A percentile compares a stretch with the other conserved stretches of the same genome.
phyloP scores from a whole-genome alignment of 2,888 invertebrate species.

The Epinotia bilunana region DNA sequence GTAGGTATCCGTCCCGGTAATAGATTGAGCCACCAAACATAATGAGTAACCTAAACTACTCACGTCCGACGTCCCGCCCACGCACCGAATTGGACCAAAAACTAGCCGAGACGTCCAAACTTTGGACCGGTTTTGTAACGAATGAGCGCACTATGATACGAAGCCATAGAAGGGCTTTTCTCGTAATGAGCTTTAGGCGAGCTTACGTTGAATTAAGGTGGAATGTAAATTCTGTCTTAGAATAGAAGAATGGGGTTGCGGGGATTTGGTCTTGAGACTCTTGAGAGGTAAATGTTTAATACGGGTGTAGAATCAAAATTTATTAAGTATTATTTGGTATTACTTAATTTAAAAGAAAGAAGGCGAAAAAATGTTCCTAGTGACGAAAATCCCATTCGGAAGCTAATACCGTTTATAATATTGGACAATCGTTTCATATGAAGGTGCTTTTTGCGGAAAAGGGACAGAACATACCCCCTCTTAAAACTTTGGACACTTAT shows the following conservation, averaged over 20 bases:
- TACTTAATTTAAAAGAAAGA: too few species aligned
- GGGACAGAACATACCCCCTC: too few species aligned
- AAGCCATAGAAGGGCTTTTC: conserved; percentile 2
- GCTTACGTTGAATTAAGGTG: neutral
- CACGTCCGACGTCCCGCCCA: neutral
- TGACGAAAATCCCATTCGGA: too few species aligned
- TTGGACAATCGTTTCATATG: too few species aligned
- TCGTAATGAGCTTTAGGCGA: conserved; percentile 1
- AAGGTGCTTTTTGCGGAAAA: too few species aligned
- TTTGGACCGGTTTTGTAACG: conserved; percentile 42
- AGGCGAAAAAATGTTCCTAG: too few species aligned
- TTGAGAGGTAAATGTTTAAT: too few species aligned
- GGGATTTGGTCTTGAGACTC: too few species aligned
- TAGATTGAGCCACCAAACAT: conserved; percentile 8
- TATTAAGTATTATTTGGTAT: too few species aligned
- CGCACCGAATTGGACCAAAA: conserved; percentile 3
- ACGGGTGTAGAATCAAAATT: too few species aligned
- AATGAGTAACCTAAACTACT: conserved; percentile 17
- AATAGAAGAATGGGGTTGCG: neutral
- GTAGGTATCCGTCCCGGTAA: neutral
- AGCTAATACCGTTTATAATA: too few species aligned
- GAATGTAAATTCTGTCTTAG: neutral
- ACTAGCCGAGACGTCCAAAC: conserved; percentile 37
- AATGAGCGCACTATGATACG: conserved; percentile 27
- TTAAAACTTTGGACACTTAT: too few species aligned